Evolutionary conservation across 2,888 invertebrate species (phyloP).

Genomic region (Sthenelais limicola): DNA sequence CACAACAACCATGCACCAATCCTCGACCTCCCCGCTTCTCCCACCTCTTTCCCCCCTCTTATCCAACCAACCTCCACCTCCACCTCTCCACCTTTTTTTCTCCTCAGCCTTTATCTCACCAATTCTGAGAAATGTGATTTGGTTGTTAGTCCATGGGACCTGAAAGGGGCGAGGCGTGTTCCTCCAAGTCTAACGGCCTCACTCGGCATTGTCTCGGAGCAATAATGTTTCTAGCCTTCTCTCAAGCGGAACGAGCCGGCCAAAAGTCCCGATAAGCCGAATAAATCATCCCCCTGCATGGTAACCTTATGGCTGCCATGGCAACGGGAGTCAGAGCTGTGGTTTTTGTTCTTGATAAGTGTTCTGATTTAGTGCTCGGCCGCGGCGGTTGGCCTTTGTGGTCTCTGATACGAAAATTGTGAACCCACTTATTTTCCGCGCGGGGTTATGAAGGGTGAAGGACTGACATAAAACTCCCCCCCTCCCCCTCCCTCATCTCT

Average conservation of each 20-base stretch:
- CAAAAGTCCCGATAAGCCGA: slow-evolving; percentile 13
- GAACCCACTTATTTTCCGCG: too few species aligned
- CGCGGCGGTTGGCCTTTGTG: too few species aligned
- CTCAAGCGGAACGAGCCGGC: slow-evolving; percentile 5
- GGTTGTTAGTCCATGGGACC: slow-evolving; percentile 7
- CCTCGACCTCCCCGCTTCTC: too few species aligned
- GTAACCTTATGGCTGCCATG: slow-evolving; percentile 37
- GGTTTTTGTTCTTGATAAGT: too few species aligned
- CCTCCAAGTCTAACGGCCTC: not conserved
- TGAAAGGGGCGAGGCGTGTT: slow-evolving; percentile 26
- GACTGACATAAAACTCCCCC: too few species aligned
- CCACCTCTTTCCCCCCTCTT: not conserved
- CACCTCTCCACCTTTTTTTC: not conserved
- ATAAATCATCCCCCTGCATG: slow-evolving; percentile 32
- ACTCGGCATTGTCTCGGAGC: slow-evolving; percentile 3
- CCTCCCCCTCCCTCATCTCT: too few species aligned
- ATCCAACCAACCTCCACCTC: slow-evolving; percentile 3
- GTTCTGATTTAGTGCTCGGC: too few species aligned
- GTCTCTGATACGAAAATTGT: too few species aligned
- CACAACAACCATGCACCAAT: not conserved
- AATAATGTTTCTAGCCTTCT: not conserved
- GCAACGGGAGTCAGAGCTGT: slow-evolving; percentile 15
- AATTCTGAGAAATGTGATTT: slow-evolving; percentile 36
- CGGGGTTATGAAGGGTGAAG: too few species aligned
- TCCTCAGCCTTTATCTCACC: not conserved